phyloP scores from a whole-genome alignment of 1,140 invertebrate species.

The Sycophila sp. region DNA sequence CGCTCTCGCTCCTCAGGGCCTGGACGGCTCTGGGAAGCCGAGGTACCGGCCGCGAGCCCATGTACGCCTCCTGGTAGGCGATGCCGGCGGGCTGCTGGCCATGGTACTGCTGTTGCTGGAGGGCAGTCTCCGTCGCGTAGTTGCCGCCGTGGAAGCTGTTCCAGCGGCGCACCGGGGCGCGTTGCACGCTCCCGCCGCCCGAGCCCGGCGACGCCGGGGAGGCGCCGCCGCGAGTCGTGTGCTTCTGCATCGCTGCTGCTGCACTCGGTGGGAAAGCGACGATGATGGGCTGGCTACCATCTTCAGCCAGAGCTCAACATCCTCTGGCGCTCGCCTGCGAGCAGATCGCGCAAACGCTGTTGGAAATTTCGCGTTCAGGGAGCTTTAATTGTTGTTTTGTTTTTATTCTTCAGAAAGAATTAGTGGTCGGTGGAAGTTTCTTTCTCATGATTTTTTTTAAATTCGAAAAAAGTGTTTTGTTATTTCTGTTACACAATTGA shows the following conservation, averaged over 20 bases:
- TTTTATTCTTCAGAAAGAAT: too few relatives aligned
- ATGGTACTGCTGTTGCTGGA: not conserved
- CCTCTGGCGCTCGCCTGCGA: not conserved
- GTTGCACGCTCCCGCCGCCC: conserved; percentile 36
- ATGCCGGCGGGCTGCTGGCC: conserved; percentile 42
- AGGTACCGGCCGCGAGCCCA: conserved; percentile 26
- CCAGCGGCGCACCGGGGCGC: conserved; percentile 67
- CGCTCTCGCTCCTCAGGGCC: conserved; percentile 61
- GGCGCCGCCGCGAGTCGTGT: conserved; percentile 54
- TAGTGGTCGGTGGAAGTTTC: too few relatives aligned
- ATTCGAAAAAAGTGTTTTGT: too few relatives aligned
- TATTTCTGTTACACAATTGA: too few relatives aligned
- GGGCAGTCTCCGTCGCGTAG: conserved; percentile 14
- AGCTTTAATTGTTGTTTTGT: too few relatives aligned
- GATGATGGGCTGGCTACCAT: not conserved
- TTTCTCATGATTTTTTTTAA: too few relatives aligned
- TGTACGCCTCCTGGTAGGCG: conserved; percentile 39
- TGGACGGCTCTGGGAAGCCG: conserved; percentile 58
- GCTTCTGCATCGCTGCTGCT: conserved; percentile 42
- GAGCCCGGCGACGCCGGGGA: conserved; percentile 28
- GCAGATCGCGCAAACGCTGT: not conserved
- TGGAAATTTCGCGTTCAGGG: too few relatives aligned
- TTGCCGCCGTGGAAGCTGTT: conserved; percentile 67
- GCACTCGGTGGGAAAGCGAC: too few relatives aligned
- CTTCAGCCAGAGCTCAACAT: conserved; percentile 9